Evolutionary conservation across 2,113 vertebrate species (phyloP), one percentile per base, ranked within the genome.

Genomic region (Indri indri): DNA sequence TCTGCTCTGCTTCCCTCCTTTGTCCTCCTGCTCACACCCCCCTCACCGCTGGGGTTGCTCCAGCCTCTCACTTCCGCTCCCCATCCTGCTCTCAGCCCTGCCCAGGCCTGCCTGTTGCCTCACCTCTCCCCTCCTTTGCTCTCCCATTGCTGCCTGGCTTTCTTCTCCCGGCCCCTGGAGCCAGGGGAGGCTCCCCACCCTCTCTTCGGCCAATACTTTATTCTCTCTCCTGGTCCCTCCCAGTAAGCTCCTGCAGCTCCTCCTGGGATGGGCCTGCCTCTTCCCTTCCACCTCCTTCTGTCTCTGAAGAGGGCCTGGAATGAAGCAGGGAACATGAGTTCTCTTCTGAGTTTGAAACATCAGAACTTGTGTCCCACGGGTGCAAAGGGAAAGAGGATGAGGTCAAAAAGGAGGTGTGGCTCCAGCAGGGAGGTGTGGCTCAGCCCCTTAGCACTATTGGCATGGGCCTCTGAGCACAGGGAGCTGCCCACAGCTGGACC

Each of bases 61-160:
- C 91, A 94, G 86, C 45, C 93, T 91, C 96, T 96, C 86, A 92
- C 92, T 97, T 98, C 93, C 98, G 96, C 93, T 97, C 95, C 82
- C 22, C 71, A 32, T 96, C 94, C 89, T 97, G 95, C 93, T 85
- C 50, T 25, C 63, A 93, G 94, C 95, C 77, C 96, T 98, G 97
- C 95, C 97, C 97, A 96, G 97, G 96, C 97, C 96, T 98, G 98
- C 96, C 98, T 97, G 77, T 95, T 8, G 50, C 97, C 97, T 98
- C 97, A 97, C 97, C 97, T 98, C 96, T 98, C 94, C 97, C 95
- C 95, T 98, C 84, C 0, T 97, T 96, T 96, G 88, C 93, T 95
- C 91, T 96, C 96, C 96, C 91, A 81, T 91, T 70, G 94, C 94
- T 57, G 70, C 92, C 86, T 93, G 71, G 88, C 97, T 96, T 97